These are phyloP conservation scores for Eupsittula cactorum DNA, from an alignment of 2,113 vertebrate species.

Conservation along the genomic window DNA sequence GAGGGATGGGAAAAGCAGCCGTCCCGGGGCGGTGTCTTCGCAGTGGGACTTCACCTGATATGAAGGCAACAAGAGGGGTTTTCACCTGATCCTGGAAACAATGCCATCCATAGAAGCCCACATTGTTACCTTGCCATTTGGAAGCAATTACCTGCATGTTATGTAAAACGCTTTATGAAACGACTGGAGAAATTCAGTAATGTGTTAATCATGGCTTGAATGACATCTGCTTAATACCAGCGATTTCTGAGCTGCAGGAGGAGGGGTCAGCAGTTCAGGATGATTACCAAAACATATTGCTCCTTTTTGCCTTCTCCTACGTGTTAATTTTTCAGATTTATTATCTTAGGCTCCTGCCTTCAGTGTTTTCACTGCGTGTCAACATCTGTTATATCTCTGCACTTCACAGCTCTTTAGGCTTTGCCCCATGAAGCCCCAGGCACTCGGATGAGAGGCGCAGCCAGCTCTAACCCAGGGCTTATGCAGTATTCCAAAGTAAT, in stretches of 20 bases:
- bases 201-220: constrained; percentile 64
- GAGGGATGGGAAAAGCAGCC: neutral
- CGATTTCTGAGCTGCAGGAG: neutral
- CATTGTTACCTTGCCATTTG: constrained; percentile 66
- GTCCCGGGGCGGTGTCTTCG: neutral
- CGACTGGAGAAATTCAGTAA: constrained; percentile 59
- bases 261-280: constrained; percentile 28
- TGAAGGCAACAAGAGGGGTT: neutral
- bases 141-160: constrained; percentile 70
- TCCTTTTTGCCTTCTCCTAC: constrained; percentile 21
- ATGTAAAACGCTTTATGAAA: constrained; percentile 49
- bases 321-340: constrained; percentile 71
- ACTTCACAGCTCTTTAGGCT: neutral
- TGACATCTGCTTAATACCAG: constrained; percentile 57
- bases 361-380: constrained; percentile 3
- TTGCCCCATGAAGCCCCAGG: neutral
- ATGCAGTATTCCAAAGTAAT: neutral
- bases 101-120: constrained; percentile 26
- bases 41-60: neutral
- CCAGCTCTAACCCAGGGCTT: neutral
- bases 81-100: constrained; percentile 13
- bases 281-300: constrained; percentile 73
- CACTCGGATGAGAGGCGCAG: neutral
- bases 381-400: constrained; percentile 31
- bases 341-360: constrained; percentile 14